phyloP scores from a whole-genome alignment of 2,888 invertebrate genomes.

The Troilus luridus region DNA sequence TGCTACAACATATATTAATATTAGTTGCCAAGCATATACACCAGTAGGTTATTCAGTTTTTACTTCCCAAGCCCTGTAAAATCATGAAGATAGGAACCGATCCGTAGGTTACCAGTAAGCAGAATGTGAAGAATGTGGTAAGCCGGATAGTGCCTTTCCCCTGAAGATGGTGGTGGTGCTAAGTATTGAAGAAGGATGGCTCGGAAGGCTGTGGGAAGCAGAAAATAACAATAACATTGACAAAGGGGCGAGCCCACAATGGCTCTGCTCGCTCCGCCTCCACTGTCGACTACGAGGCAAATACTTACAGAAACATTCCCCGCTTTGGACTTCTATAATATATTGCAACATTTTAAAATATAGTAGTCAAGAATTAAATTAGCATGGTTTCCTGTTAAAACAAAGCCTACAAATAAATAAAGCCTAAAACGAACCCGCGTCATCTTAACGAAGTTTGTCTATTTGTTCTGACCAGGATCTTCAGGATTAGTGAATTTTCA shows the following conservation, averaged over 20 bases:
- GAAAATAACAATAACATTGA: slow-evolving; percentile 44
- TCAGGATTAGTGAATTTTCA: too few relatives aligned
- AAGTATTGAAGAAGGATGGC: slow-evolving; percentile 33
- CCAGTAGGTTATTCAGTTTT: neutral
- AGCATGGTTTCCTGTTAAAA: too few relatives aligned
- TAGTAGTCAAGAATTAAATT: too few relatives aligned
- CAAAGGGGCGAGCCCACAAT: slow-evolving; percentile 34
- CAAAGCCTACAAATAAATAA: too few relatives aligned
- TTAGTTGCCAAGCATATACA: neutral
- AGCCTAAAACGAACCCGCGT: too few relatives aligned
- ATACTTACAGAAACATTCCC: too few relatives aligned
- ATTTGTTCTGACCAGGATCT: too few relatives aligned
- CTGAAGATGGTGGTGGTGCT: neutral
- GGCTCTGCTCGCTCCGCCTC: neutral
- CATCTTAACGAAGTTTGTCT: too few relatives aligned
- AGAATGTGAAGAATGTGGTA: neutral
- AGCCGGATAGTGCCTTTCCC: neutral
- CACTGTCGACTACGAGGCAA: neutral
- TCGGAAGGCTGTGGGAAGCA: slow-evolving; percentile 41
- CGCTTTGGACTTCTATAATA: too few relatives aligned
- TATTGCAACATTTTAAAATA: too few relatives aligned
- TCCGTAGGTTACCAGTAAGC: neutral
- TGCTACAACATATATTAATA: neutral
- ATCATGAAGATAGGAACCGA: neutral
- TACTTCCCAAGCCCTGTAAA: neutral